These are phyloP conservation scores for Syrmaticus mikado DNA, from an alignment of 2,113 vertebrate species.

Conservation along the genomic window DNA sequence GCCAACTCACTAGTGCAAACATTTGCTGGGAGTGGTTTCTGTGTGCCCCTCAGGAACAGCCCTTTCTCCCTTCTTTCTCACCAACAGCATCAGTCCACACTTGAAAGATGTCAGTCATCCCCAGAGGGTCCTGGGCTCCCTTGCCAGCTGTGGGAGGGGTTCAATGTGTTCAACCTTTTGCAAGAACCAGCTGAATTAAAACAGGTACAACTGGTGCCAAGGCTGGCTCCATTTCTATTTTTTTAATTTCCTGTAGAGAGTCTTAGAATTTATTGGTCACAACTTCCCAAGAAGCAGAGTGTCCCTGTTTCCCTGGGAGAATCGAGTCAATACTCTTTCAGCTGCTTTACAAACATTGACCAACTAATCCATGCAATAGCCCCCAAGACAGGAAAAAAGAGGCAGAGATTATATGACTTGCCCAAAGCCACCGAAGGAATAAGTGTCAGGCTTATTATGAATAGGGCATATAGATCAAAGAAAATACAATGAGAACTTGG, in stretches of 20 bases:
- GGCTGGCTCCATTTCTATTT: neutral
- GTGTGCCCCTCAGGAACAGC: neutral
- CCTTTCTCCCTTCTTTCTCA: neutral
- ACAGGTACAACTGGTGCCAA: neutral
- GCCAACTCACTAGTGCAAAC: neutral
- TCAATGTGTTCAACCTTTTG: neutral
- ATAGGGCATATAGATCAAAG: slow-evolving; percentile 41
- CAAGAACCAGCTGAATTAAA: neutral
- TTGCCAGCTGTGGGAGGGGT: neutral
- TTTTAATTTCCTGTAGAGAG: neutral
- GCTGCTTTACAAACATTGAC: slow-evolving; percentile 36
- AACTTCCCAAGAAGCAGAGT: neutral
- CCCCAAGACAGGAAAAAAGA: slow-evolving; percentile 3
- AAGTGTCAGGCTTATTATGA: slow-evolving; percentile 48
- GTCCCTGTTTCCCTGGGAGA: slow-evolving; percentile 14
- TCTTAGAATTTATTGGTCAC: neutral
- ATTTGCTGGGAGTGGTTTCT: neutral
- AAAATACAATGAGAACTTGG: slow-evolving; percentile 32
- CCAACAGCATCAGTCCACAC: neutral
- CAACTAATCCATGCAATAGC: slow-evolving; percentile 44
- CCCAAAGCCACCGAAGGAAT: slow-evolving; percentile 49
- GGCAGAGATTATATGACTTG: slow-evolving; percentile 60
- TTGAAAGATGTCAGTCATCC: neutral
- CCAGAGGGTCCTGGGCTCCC: neutral
- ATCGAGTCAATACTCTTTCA: slow-evolving; percentile 11